Base-by-base conservation (phyloP, 2,113 vertebrate species). In the Hirundichthys speculiger region DNA sequence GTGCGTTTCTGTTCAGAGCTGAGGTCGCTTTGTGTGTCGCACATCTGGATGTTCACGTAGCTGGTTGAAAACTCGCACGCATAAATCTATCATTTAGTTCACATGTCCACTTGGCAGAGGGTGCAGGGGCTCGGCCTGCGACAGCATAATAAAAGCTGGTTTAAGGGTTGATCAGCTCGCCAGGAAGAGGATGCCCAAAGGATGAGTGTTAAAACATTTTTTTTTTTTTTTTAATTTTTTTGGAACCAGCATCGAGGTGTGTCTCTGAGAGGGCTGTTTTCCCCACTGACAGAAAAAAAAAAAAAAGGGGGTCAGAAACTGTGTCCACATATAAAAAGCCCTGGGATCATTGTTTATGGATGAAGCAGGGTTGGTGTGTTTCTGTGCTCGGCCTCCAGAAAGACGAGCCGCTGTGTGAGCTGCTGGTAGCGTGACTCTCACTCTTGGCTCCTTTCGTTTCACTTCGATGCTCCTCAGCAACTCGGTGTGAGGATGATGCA, bases 271-370 rank as follows among this genome's bases (percentile, higher is more conserved):
- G 63, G 69, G 63, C 59, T 68, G 69, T 84, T 80, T 87, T 57
- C 25, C 2, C 53, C 57, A 50, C 27, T 13, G 57, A 80, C 49
- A 68, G 56, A 57, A 42, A 62, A 68, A 75, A 71, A 66, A 22
- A 54, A 50, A n/a, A n/a, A n/a, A n/a, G n/a, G n/a, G n/a, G 30
- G 7, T 6, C 52, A 57, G 68, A 72, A 27, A 63, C 41, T 53
- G 13, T 40, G 39, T 67, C 71, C 60, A 70, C 56, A 51, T 34
- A 42, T 25, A 56, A 46, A 49, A 13, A 41, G 40, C 13, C 58
- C 56, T 73, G 15, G 4, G 61, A 73, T 86, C 75, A 66, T 80
- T 73, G 83, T 78, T 86, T 79, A 80, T 84, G 66, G 79, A 77
- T 86, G 73, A 80, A 65, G 68, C 61, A 30, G 4, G 42, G 48